Evolutionary conservation across 2,113 vertebrate species (phyloP).

Genomic region (Clarias macrocephalus): DNA sequence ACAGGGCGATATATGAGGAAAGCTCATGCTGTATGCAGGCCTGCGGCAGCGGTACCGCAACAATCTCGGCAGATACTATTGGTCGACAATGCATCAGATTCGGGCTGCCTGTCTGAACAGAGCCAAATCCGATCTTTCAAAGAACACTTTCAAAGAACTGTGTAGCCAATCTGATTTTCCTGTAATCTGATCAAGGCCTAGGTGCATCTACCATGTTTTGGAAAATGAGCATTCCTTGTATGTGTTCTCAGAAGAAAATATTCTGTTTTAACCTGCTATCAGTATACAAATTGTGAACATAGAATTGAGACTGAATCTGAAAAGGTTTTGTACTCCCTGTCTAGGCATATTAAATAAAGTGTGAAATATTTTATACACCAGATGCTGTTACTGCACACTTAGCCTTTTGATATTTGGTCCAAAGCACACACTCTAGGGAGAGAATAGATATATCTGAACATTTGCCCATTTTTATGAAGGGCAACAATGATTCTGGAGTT

Average conservation of each 20-base stretch:
- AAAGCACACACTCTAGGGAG: constrained; percentile 3
- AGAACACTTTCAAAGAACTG: too few species aligned
- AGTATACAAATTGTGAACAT: not conserved
- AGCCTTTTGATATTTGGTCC: constrained; percentile 20
- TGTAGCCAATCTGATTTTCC: too few species aligned
- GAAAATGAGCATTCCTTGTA: not conserved
- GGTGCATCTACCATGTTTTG: too few species aligned
- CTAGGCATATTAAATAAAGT: constrained; percentile 13
- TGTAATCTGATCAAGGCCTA: too few species aligned
- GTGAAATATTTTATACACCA: constrained; percentile 3
- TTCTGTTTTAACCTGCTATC: not conserved
- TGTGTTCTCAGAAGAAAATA: not conserved
- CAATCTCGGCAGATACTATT: too few species aligned
- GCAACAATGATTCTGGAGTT: constrained; percentile 24
- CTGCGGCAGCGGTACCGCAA: too few species aligned
- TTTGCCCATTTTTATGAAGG: constrained; percentile 20
- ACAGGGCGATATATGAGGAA: too few species aligned
- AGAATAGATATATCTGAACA: constrained; percentile 14
- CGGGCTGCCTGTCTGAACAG: too few species aligned
- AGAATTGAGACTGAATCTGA: not conserved
- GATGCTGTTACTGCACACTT: constrained; percentile 2
- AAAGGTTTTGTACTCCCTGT: constrained; percentile 12
- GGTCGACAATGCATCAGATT: too few species aligned
- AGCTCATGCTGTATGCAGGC: too few species aligned
- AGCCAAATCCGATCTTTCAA: too few species aligned